phyloP scores from a whole-genome alignment of 2,888 invertebrate genomes.

The Graphium colonna region DNA sequence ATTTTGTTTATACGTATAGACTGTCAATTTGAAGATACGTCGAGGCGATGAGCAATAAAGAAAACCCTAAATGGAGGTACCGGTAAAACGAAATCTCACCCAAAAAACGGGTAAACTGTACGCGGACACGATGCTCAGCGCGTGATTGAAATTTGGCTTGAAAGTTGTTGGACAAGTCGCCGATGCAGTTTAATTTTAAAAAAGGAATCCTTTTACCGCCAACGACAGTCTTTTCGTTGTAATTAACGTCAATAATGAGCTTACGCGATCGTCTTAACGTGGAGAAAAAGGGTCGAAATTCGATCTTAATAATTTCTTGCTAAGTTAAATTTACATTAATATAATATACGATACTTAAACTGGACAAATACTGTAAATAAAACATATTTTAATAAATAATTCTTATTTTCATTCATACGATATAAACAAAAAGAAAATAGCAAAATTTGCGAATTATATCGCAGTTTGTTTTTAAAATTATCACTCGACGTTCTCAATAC shows the following conservation, averaged over 20 bases:
- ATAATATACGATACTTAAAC: too few relatives aligned
- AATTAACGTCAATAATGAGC: neutral
- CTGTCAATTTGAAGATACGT: slow-evolving; percentile 14
- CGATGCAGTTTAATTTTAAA: neutral
- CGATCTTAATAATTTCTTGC: too few relatives aligned
- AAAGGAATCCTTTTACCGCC: neutral
- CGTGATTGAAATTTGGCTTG: slow-evolving; percentile 7
- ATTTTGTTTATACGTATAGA: too few relatives aligned
- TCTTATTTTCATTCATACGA: too few relatives aligned
- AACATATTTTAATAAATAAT: too few relatives aligned
- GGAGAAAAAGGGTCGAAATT: too few relatives aligned
- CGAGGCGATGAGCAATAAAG: slow-evolving; percentile 19
- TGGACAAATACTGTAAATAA: too few relatives aligned
- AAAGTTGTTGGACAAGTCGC: slow-evolving; percentile 17
- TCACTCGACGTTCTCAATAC: too few relatives aligned
- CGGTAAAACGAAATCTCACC: slow-evolving; percentile 4
- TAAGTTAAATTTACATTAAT: too few relatives aligned
- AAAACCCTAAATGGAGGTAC: slow-evolving; percentile 17
- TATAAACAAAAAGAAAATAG: too few relatives aligned
- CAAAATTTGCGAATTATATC: too few relatives aligned
- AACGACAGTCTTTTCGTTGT: neutral
- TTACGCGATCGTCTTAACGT: neutral
- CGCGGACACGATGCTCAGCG: slow-evolving; percentile 9
- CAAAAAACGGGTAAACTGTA: slow-evolving; percentile 5
- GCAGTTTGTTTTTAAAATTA: too few relatives aligned